Base-by-base conservation (phyloP, 1,140 invertebrate genomes). In the Nylanderia fulva region DNA sequence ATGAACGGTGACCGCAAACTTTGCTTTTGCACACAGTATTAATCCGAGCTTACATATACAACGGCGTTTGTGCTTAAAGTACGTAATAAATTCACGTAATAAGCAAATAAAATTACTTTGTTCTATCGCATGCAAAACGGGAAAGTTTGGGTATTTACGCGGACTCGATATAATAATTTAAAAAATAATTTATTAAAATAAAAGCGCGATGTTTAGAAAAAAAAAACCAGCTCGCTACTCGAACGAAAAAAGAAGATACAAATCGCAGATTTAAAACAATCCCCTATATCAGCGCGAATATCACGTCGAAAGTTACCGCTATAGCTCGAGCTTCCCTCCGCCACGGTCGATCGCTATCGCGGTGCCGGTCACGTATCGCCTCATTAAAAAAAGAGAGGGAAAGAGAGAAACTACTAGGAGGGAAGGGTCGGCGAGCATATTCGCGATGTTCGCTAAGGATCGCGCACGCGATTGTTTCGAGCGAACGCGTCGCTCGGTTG, bases 381-480 rank as follows among this genome's bases (percentile, higher is more conserved):
- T 45, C 69, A 11, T 63, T 45, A 66, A 66, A 63, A 61, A 56
- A 33, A 48, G 36, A 4, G 13, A 56, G 11, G 4, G 54, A 84
- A 29, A 45, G 11, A 42, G 24, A 29, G 27, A 61, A 74, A 33
- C 36, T 0, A 33, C 4, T n/a, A n/a, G n/a, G 56, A 69, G 68
- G 5, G 21, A 21, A 27, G 24, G n/a, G 29, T 18, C n/a, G 68
- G 42, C 15, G 27, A 60, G 48, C n/a, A 64, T n/a, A n/a, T 42
- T 60, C 48, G 42, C 45, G 63, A 39, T 75, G 85, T 72, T 90
- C 88, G 64, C 85, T 58, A 33, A 33, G 63, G 69, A 90, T 82
- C 82, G 79, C 82, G 80, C 88, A 90, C 88, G 88, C 88, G 85
- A 90, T 85, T 87, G 86, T 87, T 85, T 77, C 61, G 61, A 84